Conservation (phyloP, 2,113 vertebrate genomes). For the Hippocampus mohnikei region DNA sequence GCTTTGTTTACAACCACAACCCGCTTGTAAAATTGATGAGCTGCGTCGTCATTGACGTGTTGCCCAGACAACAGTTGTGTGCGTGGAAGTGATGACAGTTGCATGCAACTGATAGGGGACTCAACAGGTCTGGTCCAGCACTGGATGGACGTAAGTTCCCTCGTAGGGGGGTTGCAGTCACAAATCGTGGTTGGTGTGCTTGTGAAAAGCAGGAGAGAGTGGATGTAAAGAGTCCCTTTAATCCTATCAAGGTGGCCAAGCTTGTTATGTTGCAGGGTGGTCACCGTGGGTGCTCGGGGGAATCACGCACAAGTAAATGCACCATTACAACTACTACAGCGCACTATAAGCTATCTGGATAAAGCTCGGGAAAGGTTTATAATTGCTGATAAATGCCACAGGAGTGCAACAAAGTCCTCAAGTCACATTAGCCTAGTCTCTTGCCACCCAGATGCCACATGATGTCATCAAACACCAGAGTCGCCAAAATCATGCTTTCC, state of each 20-base stretch:
- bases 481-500: too few species aligned
- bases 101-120: slow-evolving; percentile 3
- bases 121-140: slow-evolving; percentile 12
- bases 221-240: slow-evolving; percentile 43
- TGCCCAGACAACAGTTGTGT: slow-evolving; percentile 52
- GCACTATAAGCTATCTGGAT: too few species aligned
- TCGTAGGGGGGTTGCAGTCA: neutral
- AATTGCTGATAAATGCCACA: too few species aligned
- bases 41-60: slow-evolving; percentile 45
- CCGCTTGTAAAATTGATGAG: slow-evolving; percentile 69
- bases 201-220: slow-evolving; percentile 2
- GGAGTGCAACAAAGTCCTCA: too few species aligned
- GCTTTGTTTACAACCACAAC: slow-evolving; percentile 55
- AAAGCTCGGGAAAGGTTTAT: too few species aligned
- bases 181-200: neutral
- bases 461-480: too few species aligned
- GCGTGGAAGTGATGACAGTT: slow-evolving; percentile 4
- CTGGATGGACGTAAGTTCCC: neutral
- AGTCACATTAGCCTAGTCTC: too few species aligned
- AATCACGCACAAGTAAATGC: slow-evolving; percentile 1
- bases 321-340: neutral
- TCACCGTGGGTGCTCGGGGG: slow-evolving; percentile 12
- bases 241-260: slow-evolving; percentile 51
- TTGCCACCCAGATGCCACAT: too few species aligned
- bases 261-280: slow-evolving; percentile 48